phyloP scores from a whole-genome alignment of 2,113 vertebrate species.

The Artemisiospiza belli region DNA sequence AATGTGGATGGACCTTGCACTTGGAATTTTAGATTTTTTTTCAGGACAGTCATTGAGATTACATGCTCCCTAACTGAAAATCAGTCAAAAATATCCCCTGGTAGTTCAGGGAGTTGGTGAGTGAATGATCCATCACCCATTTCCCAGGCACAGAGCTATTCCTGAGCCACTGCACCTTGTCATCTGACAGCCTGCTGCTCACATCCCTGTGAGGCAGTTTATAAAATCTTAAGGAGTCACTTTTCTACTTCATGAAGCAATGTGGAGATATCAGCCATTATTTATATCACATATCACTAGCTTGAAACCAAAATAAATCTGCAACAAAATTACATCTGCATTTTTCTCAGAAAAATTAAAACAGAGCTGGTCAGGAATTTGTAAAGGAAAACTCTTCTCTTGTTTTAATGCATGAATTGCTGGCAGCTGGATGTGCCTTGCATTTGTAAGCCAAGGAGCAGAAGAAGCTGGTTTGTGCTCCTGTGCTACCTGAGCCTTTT shows the following conservation, averaged over 20 bases:
- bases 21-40: background rate
- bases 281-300: background rate
- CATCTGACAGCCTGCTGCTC: background rate
- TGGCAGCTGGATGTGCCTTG: background rate
- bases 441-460: background rate
- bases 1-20: background rate
- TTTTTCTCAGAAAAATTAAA: background rate
- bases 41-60: background rate
- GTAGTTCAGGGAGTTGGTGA: background rate
- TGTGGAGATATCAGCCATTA: background rate
- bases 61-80: background rate
- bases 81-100: background rate
- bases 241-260: background rate
- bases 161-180: background rate
- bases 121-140: background rate
- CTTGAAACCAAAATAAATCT: background rate
- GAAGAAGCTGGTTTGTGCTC: background rate
- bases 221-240: background rate
- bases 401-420: background rate
- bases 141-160: background rate
- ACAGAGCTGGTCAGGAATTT: background rate
- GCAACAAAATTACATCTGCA: background rate
- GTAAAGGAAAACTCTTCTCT: background rate
- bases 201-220: background rate
- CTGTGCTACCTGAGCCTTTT: background rate